phyloP scores from a whole-genome alignment of 2,797 vertebrate genomes.

The Coendou prehensilis region DNA sequence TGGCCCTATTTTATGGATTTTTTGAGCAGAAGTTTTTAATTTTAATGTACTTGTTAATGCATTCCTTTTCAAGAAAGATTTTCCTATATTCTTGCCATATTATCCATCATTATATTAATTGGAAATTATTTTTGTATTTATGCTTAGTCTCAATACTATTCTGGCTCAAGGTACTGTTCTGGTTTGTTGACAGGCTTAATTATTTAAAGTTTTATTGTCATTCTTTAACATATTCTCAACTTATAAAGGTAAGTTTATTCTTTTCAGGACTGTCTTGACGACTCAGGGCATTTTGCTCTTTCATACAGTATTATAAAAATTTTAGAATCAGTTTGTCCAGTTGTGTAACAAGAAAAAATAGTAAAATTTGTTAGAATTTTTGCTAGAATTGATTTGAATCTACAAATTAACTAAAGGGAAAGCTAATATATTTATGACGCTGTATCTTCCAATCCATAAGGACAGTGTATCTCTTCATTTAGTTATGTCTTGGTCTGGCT shows the following conservation, averaged over 20 bases:
- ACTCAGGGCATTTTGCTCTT: background rate
- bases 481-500: constrained; percentile 8
- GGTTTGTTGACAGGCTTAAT: background rate
- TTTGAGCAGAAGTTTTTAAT: constrained; percentile 46
- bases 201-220: background rate
- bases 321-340: background rate
- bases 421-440: background rate
- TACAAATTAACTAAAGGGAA: background rate
- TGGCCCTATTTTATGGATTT: background rate
- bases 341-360: background rate
- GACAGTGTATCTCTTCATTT: background rate
- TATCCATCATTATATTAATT: background rate
- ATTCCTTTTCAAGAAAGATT: background rate
- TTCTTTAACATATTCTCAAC: background rate
- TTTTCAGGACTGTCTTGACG: background rate
- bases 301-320: background rate
- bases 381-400: background rate
- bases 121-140: constrained; percentile 35
- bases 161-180: background rate
- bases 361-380: background rate
- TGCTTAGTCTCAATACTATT: background rate
- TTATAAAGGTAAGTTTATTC: background rate
- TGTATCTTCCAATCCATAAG: background rate
- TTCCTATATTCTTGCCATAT: background rate
- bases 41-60: background rate